phyloP scores from a whole-genome alignment of 2,797 vertebrate species.

The Chelon auratus region DNA sequence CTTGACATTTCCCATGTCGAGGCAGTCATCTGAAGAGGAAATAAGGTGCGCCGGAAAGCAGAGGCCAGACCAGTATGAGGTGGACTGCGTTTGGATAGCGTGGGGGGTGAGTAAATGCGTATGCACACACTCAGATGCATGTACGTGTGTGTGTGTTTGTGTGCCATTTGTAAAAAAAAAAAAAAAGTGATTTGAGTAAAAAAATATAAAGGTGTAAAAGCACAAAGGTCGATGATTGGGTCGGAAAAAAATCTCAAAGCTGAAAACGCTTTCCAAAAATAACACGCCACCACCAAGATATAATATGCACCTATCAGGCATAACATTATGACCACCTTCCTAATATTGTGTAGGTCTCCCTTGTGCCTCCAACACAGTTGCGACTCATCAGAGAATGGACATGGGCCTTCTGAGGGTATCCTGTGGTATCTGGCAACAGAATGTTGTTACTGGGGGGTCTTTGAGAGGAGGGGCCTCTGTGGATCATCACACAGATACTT shows the following conservation, averaged over 20 bases:
- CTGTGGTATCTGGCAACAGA: no score
- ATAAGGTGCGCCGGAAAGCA: slow-evolving; percentile 64
- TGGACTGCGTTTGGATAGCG: slow-evolving; percentile 65
- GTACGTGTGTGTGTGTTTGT: background rate
- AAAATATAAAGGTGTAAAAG: slow-evolving; percentile 59
- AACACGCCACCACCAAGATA: slow-evolving; percentile 50
- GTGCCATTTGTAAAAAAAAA: slow-evolving; percentile 15
- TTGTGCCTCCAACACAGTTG: no score
- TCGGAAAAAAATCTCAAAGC: slow-evolving; percentile 36
- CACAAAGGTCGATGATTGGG: slow-evolving; percentile 54
- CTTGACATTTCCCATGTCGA: slow-evolving; percentile 80
- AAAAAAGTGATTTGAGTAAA: slow-evolving; percentile 36
- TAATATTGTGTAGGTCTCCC: no score
- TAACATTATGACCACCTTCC: no score
- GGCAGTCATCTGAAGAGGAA: slow-evolving; percentile 74
- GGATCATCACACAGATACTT: no score
- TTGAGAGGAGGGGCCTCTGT: no score
- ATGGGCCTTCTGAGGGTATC: no score
- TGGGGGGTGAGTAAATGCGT: slow-evolving; percentile 33
- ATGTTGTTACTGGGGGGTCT: no score
- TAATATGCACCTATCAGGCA: no score
- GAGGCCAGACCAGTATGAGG: slow-evolving; percentile 57
- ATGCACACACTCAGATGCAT: slow-evolving; percentile 17
- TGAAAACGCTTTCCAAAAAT: slow-evolving; percentile 42
- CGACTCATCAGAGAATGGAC: no score